phyloP scores from a whole-genome alignment of 2,113 vertebrate genomes.

The Centropus bengalensis region DNA sequence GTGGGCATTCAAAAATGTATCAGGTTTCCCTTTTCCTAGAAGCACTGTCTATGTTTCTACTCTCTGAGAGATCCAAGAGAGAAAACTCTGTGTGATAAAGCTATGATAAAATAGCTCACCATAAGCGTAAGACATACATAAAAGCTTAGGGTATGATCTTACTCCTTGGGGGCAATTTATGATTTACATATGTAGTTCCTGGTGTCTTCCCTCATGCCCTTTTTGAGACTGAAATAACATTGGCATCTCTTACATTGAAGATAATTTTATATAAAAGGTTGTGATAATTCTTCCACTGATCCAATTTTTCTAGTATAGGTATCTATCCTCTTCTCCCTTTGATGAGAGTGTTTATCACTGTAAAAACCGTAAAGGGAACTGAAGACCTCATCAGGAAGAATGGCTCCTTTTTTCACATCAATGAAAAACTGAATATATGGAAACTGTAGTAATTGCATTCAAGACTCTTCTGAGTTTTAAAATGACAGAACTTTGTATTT shows the following conservation, averaged over 20 bases:
- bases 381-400: neutral
- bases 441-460: neutral
- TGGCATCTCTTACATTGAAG: neutral
- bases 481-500: neutral
- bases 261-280: constrained; percentile 7
- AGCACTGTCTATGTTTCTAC: neutral
- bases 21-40: neutral
- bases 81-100: neutral
- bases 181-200: neutral
- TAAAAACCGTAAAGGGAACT: neutral
- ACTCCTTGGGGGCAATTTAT: neutral
- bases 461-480: neutral
- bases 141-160: neutral
- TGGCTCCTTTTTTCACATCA: neutral
- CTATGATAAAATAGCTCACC: neutral
- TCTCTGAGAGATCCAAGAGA: neutral
- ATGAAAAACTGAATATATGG: neutral
- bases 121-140: neutral
- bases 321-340: neutral
- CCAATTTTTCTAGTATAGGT: neutral
- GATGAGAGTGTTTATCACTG: neutral
- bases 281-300: neutral
- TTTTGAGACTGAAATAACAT: neutral
- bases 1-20: neutral
- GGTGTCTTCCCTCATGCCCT: neutral